Evolutionary conservation across 2,797 vertebrate species (phyloP).

Genomic region (Lutjanus campechanus): DNA sequence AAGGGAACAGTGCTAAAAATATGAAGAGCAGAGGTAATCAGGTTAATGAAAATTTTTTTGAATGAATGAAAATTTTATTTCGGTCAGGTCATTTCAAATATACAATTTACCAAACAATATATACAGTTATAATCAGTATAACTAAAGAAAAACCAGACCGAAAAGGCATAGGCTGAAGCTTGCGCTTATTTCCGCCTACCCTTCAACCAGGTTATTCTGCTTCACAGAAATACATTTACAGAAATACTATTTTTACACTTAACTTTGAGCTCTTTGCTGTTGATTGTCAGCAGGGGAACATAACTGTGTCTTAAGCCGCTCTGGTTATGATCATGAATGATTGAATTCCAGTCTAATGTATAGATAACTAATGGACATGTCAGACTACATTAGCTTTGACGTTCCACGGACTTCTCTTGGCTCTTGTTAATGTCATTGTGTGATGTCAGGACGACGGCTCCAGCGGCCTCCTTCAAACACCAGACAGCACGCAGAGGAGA

Average conservation of each 20-base stretch:
- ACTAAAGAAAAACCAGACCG: no score
- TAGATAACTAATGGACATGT: neutral
- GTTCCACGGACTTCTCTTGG: neutral
- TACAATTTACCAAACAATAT: no score
- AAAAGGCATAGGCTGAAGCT: no score
- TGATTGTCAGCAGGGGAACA: neutral
- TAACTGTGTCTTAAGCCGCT: neutral
- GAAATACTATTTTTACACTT: neutral
- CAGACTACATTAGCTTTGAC: neutral
- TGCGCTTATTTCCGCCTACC: no score
- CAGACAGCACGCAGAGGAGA: slow-evolving; percentile 78
- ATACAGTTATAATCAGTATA: no score
- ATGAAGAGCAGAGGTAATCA: neutral
- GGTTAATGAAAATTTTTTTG: no score
- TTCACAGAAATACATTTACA: neutral
- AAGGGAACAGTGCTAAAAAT: neutral
- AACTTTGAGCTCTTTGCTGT: neutral
- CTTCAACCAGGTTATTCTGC: neutral
- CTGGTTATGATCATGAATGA: neutral
- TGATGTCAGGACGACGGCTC: slow-evolving; percentile 82
- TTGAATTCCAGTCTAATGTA: neutral
- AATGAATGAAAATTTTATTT: no score
- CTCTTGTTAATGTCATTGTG: neutral
- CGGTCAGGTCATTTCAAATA: no score
- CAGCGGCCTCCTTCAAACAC: slow-evolving; percentile 69